Percentiles rank a stretch among this genome's conserved stretches.
Evolutionary conservation across 2,113 vertebrate genomes (phyloP).

Genomic region (Sylvilagus bachmani): DNA sequence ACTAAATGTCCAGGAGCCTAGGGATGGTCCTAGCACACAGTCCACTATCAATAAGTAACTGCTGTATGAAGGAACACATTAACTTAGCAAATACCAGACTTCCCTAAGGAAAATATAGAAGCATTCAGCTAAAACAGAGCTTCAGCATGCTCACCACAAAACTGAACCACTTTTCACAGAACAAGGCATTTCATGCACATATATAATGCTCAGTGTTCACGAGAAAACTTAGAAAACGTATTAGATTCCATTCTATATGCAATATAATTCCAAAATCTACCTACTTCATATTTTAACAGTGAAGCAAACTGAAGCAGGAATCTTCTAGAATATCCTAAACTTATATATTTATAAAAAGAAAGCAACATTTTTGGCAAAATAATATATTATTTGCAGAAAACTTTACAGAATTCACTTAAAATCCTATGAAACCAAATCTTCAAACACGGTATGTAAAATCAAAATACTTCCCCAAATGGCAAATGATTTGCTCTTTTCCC

Average conservation of each 20-base stretch:
- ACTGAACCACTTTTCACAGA: neutral
- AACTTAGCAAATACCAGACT: neutral
- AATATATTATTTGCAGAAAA: conserved; percentile 10
- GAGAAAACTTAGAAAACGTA: neutral
- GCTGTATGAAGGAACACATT: neutral
- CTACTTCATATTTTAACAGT: neutral
- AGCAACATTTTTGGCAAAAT: neutral
- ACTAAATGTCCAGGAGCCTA: neutral
- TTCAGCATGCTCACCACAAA: neutral
- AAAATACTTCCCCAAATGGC: neutral
- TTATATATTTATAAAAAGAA: neutral
- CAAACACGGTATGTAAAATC: neutral
- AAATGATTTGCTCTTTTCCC: neutral
- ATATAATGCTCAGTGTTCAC: neutral
- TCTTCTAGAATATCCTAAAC: neutral
- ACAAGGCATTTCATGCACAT: neutral
- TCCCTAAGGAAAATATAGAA: neutral
- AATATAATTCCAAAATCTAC: neutral
- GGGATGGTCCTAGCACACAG: neutral
- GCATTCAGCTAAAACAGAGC: neutral
- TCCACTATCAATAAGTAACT: neutral
- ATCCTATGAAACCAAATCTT: neutral
- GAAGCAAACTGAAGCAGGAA: neutral
- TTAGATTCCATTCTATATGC: neutral
- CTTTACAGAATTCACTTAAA: conserved; percentile 3